These are phyloP conservation scores for Helarctos malayanus DNA, from an alignment of 2,797 vertebrate genomes.

Conservation along the genomic window DNA sequence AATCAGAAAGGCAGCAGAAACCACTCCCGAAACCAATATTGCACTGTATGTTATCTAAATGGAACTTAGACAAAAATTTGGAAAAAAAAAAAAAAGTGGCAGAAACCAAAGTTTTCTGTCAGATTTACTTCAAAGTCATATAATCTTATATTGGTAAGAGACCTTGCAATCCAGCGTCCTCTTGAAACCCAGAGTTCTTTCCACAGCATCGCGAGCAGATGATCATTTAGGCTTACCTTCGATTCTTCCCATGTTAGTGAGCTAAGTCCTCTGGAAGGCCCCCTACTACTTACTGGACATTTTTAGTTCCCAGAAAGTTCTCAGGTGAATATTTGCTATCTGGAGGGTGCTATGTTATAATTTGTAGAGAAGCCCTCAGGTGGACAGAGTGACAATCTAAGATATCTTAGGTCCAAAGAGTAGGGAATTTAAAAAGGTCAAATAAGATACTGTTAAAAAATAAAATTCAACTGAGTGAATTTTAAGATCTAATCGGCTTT, in stretches of 20 bases:
- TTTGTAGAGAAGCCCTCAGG: neutral
- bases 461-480: neutral
- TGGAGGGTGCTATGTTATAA: slow-evolving; percentile 34
- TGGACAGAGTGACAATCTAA: slow-evolving; percentile 14
- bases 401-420: neutral
- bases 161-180: neutral
- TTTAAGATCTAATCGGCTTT: neutral
- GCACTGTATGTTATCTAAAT: neutral
- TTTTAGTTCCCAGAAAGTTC: neutral
- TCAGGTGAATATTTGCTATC: neutral
- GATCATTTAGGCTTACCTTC: neutral
- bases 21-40: neutral
- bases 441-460: slow-evolving; percentile 15
- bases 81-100: neutral
- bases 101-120: neutral
- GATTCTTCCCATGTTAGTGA: neutral
- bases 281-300: neutral
- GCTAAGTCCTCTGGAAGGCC: neutral
- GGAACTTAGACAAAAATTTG: neutral
- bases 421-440: slow-evolving; percentile 31
- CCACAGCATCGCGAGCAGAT: neutral
- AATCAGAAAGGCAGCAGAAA: neutral
- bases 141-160: neutral
- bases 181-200: neutral
- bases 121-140: neutral